Evolutionary conservation across 2,113 vertebrate species (phyloP).

Genomic region (Panthera tigris): DNA sequence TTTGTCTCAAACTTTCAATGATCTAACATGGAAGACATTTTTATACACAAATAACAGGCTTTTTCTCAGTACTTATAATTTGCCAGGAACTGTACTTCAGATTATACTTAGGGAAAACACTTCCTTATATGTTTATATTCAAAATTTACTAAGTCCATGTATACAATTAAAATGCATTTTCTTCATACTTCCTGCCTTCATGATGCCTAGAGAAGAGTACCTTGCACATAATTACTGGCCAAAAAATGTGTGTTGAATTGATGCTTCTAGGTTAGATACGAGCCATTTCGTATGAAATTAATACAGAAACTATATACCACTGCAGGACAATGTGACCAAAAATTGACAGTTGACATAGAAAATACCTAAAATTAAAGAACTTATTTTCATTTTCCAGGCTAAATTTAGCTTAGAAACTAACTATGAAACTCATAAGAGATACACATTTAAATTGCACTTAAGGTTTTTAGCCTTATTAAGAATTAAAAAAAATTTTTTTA

Average conservation of each 20-base stretch:
- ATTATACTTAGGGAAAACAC: background rate
- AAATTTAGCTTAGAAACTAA: background rate
- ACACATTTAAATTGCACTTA: background rate
- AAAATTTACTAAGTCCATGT: background rate
- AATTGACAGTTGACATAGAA: background rate
- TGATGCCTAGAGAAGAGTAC: background rate
- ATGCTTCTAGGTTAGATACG: background rate
- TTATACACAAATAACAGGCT: background rate
- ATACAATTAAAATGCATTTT: slow-evolving; percentile 3
- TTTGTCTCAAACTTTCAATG: background rate
- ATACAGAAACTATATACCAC: background rate
- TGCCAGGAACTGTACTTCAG: background rate
- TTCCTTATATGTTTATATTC: background rate
- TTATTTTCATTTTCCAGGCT: background rate
- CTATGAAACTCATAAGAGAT: background rate
- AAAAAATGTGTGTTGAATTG: background rate
- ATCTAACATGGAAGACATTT: background rate
- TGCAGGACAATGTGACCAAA: background rate
- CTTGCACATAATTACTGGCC: background rate
- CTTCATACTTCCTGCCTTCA: background rate
- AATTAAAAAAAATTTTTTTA: background rate
- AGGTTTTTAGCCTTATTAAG: background rate
- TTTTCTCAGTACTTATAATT: background rate
- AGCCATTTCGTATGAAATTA: background rate
- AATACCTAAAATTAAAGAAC: background rate